phyloP scores from a whole-genome alignment of 64 coral and sea anemone genomes.

The Cladopsammia gracilis region DNA sequence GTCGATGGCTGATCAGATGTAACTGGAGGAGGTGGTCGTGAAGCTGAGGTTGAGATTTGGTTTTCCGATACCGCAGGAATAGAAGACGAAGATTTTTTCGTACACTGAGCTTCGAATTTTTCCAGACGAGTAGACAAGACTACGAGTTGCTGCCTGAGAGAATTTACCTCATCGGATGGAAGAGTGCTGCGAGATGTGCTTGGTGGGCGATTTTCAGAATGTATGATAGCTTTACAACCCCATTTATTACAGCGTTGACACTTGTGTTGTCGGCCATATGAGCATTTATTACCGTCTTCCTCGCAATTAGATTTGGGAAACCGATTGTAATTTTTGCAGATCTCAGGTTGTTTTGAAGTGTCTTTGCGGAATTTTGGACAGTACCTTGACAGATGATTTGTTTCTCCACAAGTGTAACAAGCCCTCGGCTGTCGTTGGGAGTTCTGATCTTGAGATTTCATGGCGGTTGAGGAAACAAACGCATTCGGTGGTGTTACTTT shows the following conservation, averaged over 20 bases:
- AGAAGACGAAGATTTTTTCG: not conserved
- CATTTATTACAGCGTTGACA: not conserved
- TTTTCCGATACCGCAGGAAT: not conserved
- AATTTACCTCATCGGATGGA: not conserved
- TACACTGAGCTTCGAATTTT: not conserved
- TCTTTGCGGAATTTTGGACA: not conserved
- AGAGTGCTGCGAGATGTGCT: not conserved
- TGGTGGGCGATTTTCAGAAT: not conserved
- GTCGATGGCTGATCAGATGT: not conserved
- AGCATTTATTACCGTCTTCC: not conserved
- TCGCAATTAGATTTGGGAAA: not conserved
- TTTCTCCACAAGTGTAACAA: not conserved
- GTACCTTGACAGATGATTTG: not conserved
- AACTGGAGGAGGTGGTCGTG: slow-evolving; percentile 4
- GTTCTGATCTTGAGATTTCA: not conserved
- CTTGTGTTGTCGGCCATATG: not conserved
- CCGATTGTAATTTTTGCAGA: not conserved
- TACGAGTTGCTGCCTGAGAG: not conserved
- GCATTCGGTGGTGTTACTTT: not conserved
- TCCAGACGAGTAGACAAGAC: slow-evolving; percentile 1
- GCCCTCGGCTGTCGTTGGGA: not conserved
- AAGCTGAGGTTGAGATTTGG: not conserved
- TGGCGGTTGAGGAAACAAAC: not conserved
- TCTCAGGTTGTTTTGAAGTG: not conserved
- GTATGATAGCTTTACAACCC: not conserved